These are phyloP conservation scores for Hestina assimilis DNA, from an alignment of 1,140 invertebrate genomes.

Conservation along the genomic window DNA sequence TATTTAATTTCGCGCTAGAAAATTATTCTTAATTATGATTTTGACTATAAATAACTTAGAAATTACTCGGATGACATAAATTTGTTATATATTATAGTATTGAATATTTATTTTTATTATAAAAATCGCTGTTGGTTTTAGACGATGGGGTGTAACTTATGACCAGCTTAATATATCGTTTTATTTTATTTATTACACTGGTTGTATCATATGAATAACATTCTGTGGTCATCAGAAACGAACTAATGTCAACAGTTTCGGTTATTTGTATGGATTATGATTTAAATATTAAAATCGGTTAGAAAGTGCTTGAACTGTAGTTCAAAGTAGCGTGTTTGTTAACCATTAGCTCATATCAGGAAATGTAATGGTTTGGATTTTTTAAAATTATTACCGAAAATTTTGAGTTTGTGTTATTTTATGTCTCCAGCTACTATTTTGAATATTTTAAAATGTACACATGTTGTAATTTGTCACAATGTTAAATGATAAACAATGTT, in stretches of 20 bases:
- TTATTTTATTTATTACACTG: slow-evolving; percentile 13
- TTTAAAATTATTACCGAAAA: slow-evolving; percentile 20
- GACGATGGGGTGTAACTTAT: slow-evolving; percentile 18
- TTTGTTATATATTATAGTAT: slow-evolving; percentile 5
- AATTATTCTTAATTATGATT: slow-evolving; percentile 17
- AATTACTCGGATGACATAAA: slow-evolving; percentile 14
- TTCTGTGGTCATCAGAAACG: slow-evolving; percentile 14
- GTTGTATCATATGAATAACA: not conserved
- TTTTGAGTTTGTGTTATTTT: slow-evolving; percentile 7
- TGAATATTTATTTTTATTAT: slow-evolving; percentile 6
- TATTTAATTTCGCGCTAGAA: slow-evolving; percentile 11
- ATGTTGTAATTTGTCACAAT: not conserved
- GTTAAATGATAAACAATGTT: too few species aligned
- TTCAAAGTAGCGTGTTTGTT: slow-evolving; percentile 12
- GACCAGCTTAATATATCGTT: slow-evolving; percentile 5
- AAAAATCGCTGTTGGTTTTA: slow-evolving; percentile 11
- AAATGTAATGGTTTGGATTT: slow-evolving; percentile 11
- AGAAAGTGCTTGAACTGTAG: slow-evolving; percentile 11
- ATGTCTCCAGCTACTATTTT: slow-evolving; percentile 18
- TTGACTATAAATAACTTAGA: slow-evolving; percentile 12
- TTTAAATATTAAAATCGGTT: slow-evolving; percentile 25
- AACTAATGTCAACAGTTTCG: slow-evolving; percentile 24
- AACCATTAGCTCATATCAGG: slow-evolving; percentile 18
- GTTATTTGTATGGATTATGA: slow-evolving; percentile 18
- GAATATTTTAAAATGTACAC: slow-evolving; percentile 1